Percentiles rank a stretch among this genome's conserved stretches.
Evolutionary conservation across 2,113 vertebrate genomes (phyloP).

Genomic region (Elephantulus edwardii): DNA sequence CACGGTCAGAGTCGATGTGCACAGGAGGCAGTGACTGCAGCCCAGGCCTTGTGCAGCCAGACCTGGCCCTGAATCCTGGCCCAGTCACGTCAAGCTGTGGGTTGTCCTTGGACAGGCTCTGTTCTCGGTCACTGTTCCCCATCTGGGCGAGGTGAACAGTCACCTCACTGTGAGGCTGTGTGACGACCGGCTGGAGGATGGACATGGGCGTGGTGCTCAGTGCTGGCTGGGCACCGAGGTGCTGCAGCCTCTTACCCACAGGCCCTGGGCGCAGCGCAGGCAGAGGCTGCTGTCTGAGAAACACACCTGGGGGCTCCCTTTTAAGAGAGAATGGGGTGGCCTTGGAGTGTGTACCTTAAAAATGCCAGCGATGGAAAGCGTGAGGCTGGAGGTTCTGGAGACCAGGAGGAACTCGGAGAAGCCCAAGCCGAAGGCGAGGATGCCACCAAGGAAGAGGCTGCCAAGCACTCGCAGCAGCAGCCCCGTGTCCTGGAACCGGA

Average conservation of each 20-base stretch:
- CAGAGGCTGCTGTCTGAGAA: background rate
- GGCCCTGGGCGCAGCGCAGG: background rate
- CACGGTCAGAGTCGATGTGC: background rate
- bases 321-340: background rate
- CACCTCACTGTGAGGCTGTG: background rate
- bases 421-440: conserved; percentile 94
- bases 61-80: background rate
- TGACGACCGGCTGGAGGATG: rapidly evolving
- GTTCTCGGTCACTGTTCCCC: background rate
- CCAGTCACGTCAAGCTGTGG: background rate
- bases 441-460: conserved; percentile 89
- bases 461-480: conserved; percentile 86
- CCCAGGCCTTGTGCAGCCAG: background rate
- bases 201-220: rapidly evolving
- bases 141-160: background rate
- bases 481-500: conserved; percentile 87
- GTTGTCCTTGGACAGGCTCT: background rate
- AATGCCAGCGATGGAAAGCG: conserved; percentile 94
- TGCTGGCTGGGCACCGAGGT: background rate
- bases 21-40: rapidly evolving
- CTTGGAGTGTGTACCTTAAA: conserved; percentile 89
- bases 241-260: background rate
- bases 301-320: background rate
- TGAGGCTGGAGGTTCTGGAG: conserved; percentile 95
- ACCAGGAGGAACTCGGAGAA: conserved; percentile 98